Evolutionary conservation across 2,888 invertebrate genomes (phyloP).

Genomic region (Theretra japonica): DNA sequence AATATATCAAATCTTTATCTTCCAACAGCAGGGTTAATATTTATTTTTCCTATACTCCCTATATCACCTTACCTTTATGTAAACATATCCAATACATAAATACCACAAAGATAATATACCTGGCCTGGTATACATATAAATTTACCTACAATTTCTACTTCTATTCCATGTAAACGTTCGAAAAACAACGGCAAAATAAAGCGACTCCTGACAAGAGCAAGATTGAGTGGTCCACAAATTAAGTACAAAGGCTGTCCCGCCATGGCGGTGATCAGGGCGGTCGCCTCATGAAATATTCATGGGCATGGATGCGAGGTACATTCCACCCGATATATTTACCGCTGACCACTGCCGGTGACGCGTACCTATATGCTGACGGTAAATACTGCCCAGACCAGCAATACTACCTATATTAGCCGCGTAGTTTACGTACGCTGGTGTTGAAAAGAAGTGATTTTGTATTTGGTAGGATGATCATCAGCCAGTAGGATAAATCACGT

Average conservation of each 20-base stretch:
- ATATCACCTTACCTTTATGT: too few relatives aligned
- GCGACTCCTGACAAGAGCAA: conserved; percentile 51
- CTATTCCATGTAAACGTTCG: conserved; percentile 1
- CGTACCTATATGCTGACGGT: conserved; percentile 37
- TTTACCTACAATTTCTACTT: background rate
- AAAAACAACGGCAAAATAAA: conserved; percentile 47
- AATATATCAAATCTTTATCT: too few relatives aligned
- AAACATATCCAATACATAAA: too few relatives aligned
- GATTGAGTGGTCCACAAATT: conserved; percentile 63
- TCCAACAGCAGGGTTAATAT: too few relatives aligned
- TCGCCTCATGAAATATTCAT: conserved; percentile 74
- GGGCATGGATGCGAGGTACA: conserved; percentile 51
- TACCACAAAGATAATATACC: too few relatives aligned
- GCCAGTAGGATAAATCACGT: too few relatives aligned
- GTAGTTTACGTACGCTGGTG: background rate
- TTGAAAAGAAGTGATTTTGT: background rate
- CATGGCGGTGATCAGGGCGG: conserved; percentile 58
- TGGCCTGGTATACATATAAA: background rate
- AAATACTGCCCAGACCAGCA: conserved; percentile 10
- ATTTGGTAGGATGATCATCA: background rate
- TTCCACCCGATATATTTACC: conserved; percentile 67
- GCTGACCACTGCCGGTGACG: conserved; percentile 56
- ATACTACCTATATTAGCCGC: conserved; percentile 5
- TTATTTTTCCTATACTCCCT: too few relatives aligned
- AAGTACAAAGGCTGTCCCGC: conserved; percentile 59